Percentiles rank a stretch among this genome's conserved stretches.
Conservation (phyloP, 2,888 invertebrate genomes). For the Hypolimnas misippus region DNA sequence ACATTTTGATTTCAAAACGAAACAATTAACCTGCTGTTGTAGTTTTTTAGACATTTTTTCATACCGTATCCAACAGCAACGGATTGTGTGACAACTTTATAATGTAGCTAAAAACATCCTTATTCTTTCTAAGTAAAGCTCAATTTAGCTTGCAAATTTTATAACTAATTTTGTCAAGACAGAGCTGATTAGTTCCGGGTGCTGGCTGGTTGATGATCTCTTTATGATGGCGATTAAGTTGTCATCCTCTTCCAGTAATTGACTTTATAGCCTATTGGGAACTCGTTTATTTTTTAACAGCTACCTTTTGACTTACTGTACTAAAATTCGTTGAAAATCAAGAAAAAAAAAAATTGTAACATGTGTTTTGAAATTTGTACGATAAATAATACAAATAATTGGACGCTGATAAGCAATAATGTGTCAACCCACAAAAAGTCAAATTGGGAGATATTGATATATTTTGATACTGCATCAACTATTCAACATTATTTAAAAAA, state of each 20-base stretch:
- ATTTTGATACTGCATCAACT: too few species aligned
- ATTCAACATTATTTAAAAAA: too few species aligned
- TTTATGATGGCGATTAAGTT: slow-evolving; percentile 35
- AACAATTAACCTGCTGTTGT: slow-evolving; percentile 38
- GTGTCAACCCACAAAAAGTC: too few species aligned
- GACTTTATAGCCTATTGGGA: slow-evolving; percentile 9
- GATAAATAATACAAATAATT: too few species aligned
- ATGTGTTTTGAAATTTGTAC: too few species aligned
- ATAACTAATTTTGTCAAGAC: slow-evolving; percentile 8
- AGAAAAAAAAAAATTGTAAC: neutral
- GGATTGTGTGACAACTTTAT: slow-evolving; percentile 21
- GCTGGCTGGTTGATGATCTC: slow-evolving; percentile 30
- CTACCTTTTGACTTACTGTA: neutral
- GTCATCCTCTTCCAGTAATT: slow-evolving; percentile 16
- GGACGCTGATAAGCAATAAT: too few species aligned
- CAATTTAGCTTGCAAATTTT: slow-evolving; percentile 10
- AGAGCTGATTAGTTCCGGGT: slow-evolving; percentile 34
- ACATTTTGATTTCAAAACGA: slow-evolving; percentile 26
- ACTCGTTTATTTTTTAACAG: neutral
- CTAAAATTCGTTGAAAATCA: too few species aligned
- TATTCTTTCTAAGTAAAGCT: slow-evolving; percentile 16
- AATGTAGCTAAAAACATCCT: neutral
- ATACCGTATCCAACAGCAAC: slow-evolving; percentile 5
- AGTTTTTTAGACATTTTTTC: slow-evolving; percentile 21
- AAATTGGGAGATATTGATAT: too few species aligned